These are phyloP conservation scores for Scaeva pyrastri DNA, from an alignment of 2,888 invertebrate genomes.

Conservation along the genomic window DNA sequence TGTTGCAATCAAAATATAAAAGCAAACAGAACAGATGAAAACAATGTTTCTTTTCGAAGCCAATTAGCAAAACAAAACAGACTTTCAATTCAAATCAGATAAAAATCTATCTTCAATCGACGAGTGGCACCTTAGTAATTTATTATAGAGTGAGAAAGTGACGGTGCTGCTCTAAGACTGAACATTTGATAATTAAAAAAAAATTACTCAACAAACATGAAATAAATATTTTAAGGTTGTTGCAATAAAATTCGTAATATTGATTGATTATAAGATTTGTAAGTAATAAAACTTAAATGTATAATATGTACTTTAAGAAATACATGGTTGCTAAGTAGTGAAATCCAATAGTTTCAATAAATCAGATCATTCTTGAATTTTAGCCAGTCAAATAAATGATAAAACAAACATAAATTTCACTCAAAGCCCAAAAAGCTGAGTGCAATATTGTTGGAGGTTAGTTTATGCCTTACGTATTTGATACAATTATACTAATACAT, in stretches of 20 bases:
- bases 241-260: constrained; percentile 76
- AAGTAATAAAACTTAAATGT: too few relatives aligned
- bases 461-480: too few relatives aligned
- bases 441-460: too few relatives aligned
- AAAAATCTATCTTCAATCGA: constrained; percentile 20
- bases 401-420: too few relatives aligned
- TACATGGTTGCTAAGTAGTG: too few relatives aligned
- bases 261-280: too few relatives aligned
- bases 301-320: too few relatives aligned
- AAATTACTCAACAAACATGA: constrained; percentile 37
- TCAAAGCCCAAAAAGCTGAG: too few relatives aligned
- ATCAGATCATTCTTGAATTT: too few relatives aligned
- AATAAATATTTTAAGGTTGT: constrained; percentile 76
- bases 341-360: too few relatives aligned
- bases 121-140: neutral
- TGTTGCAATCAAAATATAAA: constrained; percentile 52
- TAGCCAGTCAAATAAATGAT: too few relatives aligned
- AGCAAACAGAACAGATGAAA: constrained; percentile 40
- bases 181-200: neutral
- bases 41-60: constrained; percentile 31
- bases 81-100: constrained; percentile 24
- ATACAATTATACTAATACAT: too few relatives aligned
- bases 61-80: constrained; percentile 59
- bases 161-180: constrained; percentile 28
- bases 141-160: neutral